Conservation (phyloP, 1,140 invertebrate species). For the Calephelis virginiensis region DNA sequence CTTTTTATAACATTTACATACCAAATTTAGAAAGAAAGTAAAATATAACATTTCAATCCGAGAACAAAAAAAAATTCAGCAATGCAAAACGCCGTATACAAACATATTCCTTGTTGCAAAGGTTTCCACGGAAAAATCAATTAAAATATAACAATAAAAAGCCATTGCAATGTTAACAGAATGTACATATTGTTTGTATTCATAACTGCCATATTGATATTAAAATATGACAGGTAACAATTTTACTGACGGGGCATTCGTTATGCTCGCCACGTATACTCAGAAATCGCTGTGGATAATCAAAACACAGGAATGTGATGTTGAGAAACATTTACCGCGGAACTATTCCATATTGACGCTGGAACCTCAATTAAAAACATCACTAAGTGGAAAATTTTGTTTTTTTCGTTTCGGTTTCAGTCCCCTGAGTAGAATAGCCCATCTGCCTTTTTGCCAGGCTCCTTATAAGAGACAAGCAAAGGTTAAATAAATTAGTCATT, state of each 20-base stretch:
- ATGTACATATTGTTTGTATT: conserved; percentile 18
- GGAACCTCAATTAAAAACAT: background rate
- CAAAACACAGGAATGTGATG: conserved; percentile 2
- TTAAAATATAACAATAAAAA: background rate
- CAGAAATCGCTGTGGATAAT: conserved; percentile 31
- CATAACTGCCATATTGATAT: conserved; percentile 34
- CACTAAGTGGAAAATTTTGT: too few relatives aligned
- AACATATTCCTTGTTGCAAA: too few relatives aligned
- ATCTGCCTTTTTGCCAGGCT: too few relatives aligned
- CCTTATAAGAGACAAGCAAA: too few relatives aligned
- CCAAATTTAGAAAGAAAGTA: too few relatives aligned
- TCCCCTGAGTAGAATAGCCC: too few relatives aligned
- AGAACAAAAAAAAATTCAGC: too few relatives aligned
- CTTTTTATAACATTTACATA: too few relatives aligned
- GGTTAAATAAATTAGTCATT: too few relatives aligned
- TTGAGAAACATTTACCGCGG: background rate
- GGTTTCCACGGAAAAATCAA: background rate
- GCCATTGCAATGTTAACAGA: background rate
- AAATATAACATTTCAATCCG: too few relatives aligned
- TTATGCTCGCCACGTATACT: conserved; percentile 37
- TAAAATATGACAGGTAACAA: conserved; percentile 25
- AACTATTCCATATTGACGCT: background rate
- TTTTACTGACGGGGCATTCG: conserved; percentile 27
- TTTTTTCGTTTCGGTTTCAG: too few relatives aligned
- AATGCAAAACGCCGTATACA: too few relatives aligned